Evolutionary conservation across 2,113 vertebrate species (phyloP).

Genomic region (Alethe diademata): DNA sequence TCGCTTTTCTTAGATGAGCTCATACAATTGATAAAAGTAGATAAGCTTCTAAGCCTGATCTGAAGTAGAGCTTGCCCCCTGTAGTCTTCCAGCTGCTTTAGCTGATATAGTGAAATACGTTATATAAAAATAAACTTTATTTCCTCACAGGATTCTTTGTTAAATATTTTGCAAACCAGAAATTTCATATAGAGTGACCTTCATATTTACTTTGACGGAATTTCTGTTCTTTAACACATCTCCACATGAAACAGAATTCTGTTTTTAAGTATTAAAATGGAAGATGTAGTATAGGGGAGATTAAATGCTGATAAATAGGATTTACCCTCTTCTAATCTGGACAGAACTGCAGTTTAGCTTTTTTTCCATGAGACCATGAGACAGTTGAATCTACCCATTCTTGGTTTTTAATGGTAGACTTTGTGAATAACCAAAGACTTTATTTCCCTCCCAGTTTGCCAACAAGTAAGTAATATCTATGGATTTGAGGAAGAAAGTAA

Average conservation of each 20-base stretch:
- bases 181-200: background rate
- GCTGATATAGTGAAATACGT: background rate
- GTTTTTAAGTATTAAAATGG: background rate
- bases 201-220: background rate
- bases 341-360: background rate
- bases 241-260: background rate
- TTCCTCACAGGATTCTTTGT: background rate
- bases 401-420: background rate
- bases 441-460: background rate
- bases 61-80: conserved; percentile 3
- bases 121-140: background rate
- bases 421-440: background rate
- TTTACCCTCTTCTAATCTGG: background rate
- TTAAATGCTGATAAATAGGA: background rate
- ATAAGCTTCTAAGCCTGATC: conserved; percentile 37
- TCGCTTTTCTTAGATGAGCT: background rate
- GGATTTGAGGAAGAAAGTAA: background rate
- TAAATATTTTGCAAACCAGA: background rate
- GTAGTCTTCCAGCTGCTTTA: background rate
- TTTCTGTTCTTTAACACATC: background rate
- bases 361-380: background rate
- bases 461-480: background rate
- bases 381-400: background rate
- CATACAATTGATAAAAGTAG: background rate
- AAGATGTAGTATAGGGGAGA: background rate